Base-by-base conservation (phyloP, 2,888 invertebrate species). In the Lysandra coridon region DNA sequence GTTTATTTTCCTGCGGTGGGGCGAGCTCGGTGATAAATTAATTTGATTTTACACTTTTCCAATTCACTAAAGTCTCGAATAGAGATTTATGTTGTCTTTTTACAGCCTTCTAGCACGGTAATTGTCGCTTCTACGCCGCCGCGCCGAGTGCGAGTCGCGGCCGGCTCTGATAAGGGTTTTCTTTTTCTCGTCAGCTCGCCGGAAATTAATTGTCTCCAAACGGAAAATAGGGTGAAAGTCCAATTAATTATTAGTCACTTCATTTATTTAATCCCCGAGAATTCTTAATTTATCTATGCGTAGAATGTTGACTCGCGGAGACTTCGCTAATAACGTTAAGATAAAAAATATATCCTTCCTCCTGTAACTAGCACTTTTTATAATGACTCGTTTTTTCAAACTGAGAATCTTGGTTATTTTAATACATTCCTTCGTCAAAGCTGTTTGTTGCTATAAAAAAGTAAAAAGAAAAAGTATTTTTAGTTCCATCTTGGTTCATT, bases 161-260 rank as follows among this genome's bases (percentile, higher is more conserved):
- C 69, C 91, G 88, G 86, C 88, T 88, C 89, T 93, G 93, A 94
- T 94, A 93, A 93, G 92, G 93, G 93, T 92, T 92, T 83, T 92
- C 92, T 93, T 94, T 83, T 93, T 91, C 91, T 90, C 89, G 85
- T 88, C 88, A 87, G 86, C 87, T 88, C 74, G 74, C 90, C 91
- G 92, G 92, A 94, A 93, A 94, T 94, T 93, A 94, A 94, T 93
- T 92, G 94, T 94, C 93, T 91, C 93, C 92, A 91, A 93, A 93
- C 93, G 91, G 93, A 93, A 93, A 94, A 94, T 93, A 91, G 94
- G 94, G 93, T 90, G 91, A 92, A 93, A 94, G 90, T 93, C 92
- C 93, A 93, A 94, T 94, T 94, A 93, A 94, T 94, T 94, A 94
- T 93, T 93, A 92, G 91, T 91, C 92, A 94, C 91, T 94, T 93